phyloP scores from a whole-genome alignment of 1,140 invertebrate genomes.

The Kradibia gibbosae region DNA sequence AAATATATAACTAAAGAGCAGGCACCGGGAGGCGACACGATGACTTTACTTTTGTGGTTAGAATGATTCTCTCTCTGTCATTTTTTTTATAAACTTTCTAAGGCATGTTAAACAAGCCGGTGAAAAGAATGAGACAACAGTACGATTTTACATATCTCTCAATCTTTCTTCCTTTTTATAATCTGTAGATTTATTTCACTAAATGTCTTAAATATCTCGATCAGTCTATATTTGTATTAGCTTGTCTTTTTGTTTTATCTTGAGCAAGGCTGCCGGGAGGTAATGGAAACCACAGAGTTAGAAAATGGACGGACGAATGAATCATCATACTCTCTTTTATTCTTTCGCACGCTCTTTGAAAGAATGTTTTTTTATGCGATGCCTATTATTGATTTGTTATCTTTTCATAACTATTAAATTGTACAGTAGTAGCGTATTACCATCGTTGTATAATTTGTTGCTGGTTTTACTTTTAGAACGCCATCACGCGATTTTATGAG shows the following conservation, averaged over 20 bases:
- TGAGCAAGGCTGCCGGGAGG: not conserved
- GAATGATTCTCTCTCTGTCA: constrained; percentile 15
- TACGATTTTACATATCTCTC: not conserved
- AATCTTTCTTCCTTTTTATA: not conserved
- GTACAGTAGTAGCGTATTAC: not conserved
- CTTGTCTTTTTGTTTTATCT: not conserved
- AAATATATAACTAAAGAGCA: not conserved
- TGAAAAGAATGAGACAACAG: not conserved
- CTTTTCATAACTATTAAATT: not conserved
- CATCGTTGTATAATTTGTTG: not conserved
- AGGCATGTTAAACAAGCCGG: constrained; percentile 10
- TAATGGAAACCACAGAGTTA: constrained; percentile 14
- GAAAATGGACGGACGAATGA: constrained; percentile 50
- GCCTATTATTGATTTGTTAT: constrained; percentile 17
- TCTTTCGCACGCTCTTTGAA: constrained; percentile 5
- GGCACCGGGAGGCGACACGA: not conserved
- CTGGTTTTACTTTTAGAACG: constrained; percentile 10
- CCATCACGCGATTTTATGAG: not conserved
- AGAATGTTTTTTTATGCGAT: not conserved
- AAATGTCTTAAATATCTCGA: not conserved
- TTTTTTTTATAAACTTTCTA: not conserved
- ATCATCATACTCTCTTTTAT: constrained; percentile 38
- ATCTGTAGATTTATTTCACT: not conserved
- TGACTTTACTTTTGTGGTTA: constrained; percentile 46
- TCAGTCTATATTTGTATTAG: not conserved